Evolutionary conservation across 2,888 invertebrate species (phyloP).

Genomic region (Troilus luridus): DNA sequence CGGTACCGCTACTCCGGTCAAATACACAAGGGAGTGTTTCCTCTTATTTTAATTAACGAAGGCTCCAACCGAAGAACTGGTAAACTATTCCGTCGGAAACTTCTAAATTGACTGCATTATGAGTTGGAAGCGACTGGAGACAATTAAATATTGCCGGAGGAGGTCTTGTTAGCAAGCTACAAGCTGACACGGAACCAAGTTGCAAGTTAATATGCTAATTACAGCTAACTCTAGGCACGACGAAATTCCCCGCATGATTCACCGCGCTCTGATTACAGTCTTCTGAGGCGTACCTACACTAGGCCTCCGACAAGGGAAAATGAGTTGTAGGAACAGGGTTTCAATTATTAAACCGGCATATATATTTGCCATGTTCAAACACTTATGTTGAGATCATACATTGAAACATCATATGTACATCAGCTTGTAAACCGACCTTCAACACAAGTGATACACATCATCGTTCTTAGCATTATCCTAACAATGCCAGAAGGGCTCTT

Average conservation of each 20-base stretch:
- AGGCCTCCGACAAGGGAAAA: neutral
- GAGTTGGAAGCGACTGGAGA: constrained; percentile 28
- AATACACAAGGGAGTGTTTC: neutral
- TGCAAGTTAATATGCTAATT: constrained; percentile 34
- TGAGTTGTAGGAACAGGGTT: neutral
- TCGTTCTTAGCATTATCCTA: no score
- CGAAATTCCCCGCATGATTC: constrained; percentile 8
- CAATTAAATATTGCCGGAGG: constrained; percentile 14
- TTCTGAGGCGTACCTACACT: neutral
- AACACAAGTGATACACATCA: no score
- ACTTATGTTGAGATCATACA: no score
- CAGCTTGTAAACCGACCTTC: no score
- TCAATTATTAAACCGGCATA: neutral
- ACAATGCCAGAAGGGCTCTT: no score
- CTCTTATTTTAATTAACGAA: constrained; percentile 18
- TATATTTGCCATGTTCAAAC: neutral
- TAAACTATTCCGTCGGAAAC: constrained; percentile 27
- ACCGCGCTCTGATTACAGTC: neutral
- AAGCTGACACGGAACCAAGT: constrained; percentile 40
- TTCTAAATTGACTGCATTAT: constrained; percentile 40
- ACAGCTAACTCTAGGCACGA: neutral
- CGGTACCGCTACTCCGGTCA: neutral
- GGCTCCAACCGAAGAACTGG: neutral
- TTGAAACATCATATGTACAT: no score
- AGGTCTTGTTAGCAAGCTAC: constrained; percentile 19